Evolutionary conservation across 2,888 invertebrate species (phyloP), one percentile per base, ranked within the genome.

Genomic region (Drosophila tripunctata): DNA sequence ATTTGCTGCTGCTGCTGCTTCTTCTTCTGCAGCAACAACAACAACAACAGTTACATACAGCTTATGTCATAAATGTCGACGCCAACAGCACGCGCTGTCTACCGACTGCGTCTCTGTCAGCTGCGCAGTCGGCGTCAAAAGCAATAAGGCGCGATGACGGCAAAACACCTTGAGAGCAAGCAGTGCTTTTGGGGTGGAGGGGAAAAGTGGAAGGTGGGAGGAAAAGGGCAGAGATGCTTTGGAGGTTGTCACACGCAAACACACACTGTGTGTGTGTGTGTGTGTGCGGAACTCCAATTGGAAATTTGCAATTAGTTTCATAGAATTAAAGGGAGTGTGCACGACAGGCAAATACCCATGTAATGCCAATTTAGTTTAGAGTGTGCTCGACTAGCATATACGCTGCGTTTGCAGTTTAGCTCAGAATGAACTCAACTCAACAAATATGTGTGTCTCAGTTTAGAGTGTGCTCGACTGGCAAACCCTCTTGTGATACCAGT

Each of bases 21-120:
- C 22, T 3, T 22, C 27, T 10, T 27, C 27, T 10, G 8, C 27
- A 3, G 27, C 27, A 44, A 17, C 15, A 27, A 31, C 44, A 30
- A 15, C 10, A 43, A n/a, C 19, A n/a, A n/a, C n/a, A n/a, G n/a
- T n/a, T n/a, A n/a, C n/a, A n/a, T n/a, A 12, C n/a, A 19, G 19
- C 45, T 45, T 45, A 45, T 45, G 45, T 45, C 45, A 45, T 45
- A 45, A 60, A 60, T 47, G 54, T 30, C 36, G 17, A 30, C 51
- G 43, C 19, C 45, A 14, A n/a, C 27, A 30, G 40, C 33, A 33
- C 14, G 47, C n/a, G n/a, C n/a, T n/a, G n/a, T n/a, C n/a, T n/a
- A n/a, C 14, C 4, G 35, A 15, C 22, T 14, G 22, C 54, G 54
- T 43, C 55, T n/a, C 6, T 54, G 54, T 10, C 45, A 30, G n/a